Base-by-base conservation (phyloP, 1,140 invertebrate species). In the Magallana gigas region DNA sequence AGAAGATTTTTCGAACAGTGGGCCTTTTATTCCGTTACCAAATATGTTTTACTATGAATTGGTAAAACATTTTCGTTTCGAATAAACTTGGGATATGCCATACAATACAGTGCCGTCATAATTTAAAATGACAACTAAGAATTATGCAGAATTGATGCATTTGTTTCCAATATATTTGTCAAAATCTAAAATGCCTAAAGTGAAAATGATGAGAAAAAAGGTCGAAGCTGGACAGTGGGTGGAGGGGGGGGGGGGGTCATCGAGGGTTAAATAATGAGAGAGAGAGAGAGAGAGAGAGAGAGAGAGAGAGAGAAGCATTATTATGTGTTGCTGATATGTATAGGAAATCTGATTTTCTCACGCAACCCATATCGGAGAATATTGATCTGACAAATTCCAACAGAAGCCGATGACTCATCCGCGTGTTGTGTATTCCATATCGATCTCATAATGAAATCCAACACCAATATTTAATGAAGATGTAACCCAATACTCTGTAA, bases 401-500 rank as follows among this genome's bases (percentile, higher is more conserved):
- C n/a, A 16, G 9, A 83, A n/a, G 18, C 2, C 12, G 57, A 16
- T 57, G 81, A 57, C 36, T 57, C 81, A 57, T 23, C 2, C 57
- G 48, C 16, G n/a, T 12, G 9, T n/a, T 83, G 81, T 57, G 57
- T 83, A 83, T 83, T 57, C 48, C 16, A 83, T 57, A 29, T 59
- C 57, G 58, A 59, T 57, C 23, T 83, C 16, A 57, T 16, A 18
- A 29, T 57, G 58, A 83, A 57, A 58, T 83, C 29, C n/a, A 18
- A 57, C 57, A 83, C 82, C 9, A 58, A 83, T 83, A 58, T 58
- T 58, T 9, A 57, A 57, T 57, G 56, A 59, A 59, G 82, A 29
- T 57, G 57, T 57, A 58, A 29, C 18, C 14, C 6, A 9, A 76
- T 48, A 9, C 36, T 9, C 8, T 12, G 11, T 60, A 12, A n/a